These are phyloP conservation scores for Metopolophium dirhodum DNA, from an alignment of 1,140 invertebrate species.

Conservation along the genomic window DNA sequence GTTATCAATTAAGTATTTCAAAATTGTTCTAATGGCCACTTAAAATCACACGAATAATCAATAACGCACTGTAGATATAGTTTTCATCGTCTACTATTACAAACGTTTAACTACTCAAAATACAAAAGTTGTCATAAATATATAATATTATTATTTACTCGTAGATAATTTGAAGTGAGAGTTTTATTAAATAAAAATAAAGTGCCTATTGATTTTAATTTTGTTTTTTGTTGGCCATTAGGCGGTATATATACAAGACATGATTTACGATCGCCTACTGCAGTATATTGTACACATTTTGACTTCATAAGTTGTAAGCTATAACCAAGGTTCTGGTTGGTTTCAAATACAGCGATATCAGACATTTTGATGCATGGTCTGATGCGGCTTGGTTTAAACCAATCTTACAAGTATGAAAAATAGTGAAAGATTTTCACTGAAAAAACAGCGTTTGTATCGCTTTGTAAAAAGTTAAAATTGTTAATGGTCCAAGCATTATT, in stretches of 20 bases:
- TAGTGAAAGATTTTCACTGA: background rate
- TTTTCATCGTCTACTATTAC: background rate
- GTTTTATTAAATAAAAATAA: background rate
- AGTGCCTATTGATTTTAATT: background rate
- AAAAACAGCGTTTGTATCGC: no score
- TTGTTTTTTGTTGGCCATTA: background rate
- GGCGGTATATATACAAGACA: background rate
- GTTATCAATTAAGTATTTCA: no score
- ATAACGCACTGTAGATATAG: no score
- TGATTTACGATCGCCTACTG: background rate
- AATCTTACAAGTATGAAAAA: background rate
- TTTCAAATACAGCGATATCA: background rate
- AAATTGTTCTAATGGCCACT: no score
- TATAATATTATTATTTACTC: background rate
- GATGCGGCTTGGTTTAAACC: background rate
- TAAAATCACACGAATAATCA: background rate
- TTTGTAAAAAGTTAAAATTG: no score
- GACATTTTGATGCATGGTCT: no score
- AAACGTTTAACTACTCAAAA: background rate
- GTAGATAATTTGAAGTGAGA: background rate
- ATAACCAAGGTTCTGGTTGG: background rate
- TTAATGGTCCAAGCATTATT: no score
- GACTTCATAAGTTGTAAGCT: background rate
- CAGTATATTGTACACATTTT: background rate
- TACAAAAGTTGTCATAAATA: background rate